A percentile compares a stretch with the other conserved stretches of the same genome.
phyloP scores from a whole-genome alignment of 2,888 invertebrate genomes.

The Micoletzkya japonica region DNA sequence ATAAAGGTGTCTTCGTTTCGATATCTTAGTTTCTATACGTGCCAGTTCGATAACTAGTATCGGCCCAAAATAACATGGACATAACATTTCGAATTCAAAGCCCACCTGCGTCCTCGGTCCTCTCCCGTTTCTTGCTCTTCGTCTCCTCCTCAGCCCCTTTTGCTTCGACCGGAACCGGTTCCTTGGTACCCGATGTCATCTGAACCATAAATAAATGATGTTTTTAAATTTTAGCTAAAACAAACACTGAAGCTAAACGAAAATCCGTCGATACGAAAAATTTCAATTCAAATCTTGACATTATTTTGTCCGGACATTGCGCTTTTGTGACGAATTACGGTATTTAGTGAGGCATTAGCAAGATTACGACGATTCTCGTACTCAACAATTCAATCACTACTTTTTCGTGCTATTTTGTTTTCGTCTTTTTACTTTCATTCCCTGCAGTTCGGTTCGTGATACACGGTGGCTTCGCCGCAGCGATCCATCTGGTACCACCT shows the following conservation, averaged over 20 bases:
- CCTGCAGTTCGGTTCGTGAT: conserved; percentile 1
- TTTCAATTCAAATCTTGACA: not conserved
- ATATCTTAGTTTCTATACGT: too few relatives aligned
- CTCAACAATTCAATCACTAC: not conserved
- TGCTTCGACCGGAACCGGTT: conserved; percentile 18
- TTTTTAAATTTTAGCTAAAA: conserved; percentile 1
- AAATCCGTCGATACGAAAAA: not conserved
- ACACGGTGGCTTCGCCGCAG: conserved; percentile 25
- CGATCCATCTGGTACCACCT: conserved; percentile 36
- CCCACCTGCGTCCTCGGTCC: conserved; percentile 11
- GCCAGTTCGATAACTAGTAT: too few relatives aligned
- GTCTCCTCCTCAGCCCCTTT: conserved; percentile 8
- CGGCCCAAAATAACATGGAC: too few relatives aligned
- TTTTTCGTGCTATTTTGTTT: not conserved
- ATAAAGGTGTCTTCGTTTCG: too few relatives aligned
- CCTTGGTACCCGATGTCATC: conserved; percentile 21
- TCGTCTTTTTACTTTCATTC: not conserved
- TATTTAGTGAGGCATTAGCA: too few relatives aligned
- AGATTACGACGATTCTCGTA: not conserved
- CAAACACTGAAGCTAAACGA: not conserved
- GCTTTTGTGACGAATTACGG: too few relatives aligned
- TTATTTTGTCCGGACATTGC: too few relatives aligned
- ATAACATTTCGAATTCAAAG: not conserved
- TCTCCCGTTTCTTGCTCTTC: conserved; percentile 11
- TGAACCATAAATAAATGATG: not conserved